Evolutionary conservation across 2,888 invertebrate species (phyloP).

Genomic region (Tetramorium bicarinatum): DNA sequence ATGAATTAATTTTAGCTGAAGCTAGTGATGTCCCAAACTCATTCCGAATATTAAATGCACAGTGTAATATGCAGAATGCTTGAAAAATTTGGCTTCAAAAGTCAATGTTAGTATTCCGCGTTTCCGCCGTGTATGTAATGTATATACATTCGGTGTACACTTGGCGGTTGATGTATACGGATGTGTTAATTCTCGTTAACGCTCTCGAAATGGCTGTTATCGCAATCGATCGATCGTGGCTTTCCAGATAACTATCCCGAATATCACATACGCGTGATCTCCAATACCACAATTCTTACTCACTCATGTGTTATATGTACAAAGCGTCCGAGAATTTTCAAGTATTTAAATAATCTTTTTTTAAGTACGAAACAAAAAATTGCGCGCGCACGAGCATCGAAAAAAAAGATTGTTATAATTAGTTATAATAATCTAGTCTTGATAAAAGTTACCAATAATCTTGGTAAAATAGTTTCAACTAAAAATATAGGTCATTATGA

Average conservation of each 20-base stretch:
- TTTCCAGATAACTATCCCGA: conserved; percentile 12
- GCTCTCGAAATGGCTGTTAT: conserved; percentile 29
- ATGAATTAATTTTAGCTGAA: conserved; percentile 4
- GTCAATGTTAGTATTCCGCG: background rate
- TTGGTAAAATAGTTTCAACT: no score
- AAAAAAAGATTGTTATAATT: no score
- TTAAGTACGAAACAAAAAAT: conserved; percentile 38
- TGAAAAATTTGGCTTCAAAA: conserved; percentile 7
- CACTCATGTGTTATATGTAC: conserved; percentile 5
- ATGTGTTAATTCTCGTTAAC: conserved; percentile 11
- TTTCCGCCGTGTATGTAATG: background rate
- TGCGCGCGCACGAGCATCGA: background rate
- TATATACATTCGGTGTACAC: background rate
- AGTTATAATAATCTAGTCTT: no score
- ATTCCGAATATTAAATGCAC: conserved; percentile 5
- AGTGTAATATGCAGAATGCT: background rate
- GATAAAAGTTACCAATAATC: no score
- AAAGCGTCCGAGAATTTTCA: conserved; percentile 43
- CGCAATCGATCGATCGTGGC: conserved; percentile 16
- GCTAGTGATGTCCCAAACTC: background rate
- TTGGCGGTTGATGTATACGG: background rate
- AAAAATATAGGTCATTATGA: no score
- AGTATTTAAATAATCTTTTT: background rate
- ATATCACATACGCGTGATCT: background rate
- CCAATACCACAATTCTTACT: conserved; percentile 28